Evolutionary conservation across 2,888 invertebrate species (phyloP).

Genomic region (Leptura quadrifasciata): DNA sequence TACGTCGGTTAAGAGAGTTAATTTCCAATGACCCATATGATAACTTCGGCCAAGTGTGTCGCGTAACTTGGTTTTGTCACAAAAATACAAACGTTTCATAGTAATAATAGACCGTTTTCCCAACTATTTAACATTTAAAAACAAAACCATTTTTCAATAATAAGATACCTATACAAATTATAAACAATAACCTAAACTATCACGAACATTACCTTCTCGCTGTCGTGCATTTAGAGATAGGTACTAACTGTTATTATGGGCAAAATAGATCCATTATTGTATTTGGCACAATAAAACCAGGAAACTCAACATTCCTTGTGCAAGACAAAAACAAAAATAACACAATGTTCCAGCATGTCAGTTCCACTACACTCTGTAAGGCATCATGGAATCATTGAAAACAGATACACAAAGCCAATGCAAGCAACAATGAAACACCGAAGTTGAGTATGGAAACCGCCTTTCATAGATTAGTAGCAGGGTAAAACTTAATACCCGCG

Average conservation of each 20-base stretch:
- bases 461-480: slow-evolving; percentile 55
- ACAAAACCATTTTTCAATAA: too few species aligned
- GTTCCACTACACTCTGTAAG: not conserved
- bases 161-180: too few species aligned
- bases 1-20: too few species aligned
- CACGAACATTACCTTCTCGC: too few species aligned
- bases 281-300: not conserved
- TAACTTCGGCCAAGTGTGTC: too few species aligned
- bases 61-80: too few species aligned
- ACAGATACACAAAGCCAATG: slow-evolving; percentile 19
- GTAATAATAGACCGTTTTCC: too few species aligned
- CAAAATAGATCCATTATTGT: not conserved
- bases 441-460: slow-evolving; percentile 28
- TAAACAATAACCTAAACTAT: too few species aligned
- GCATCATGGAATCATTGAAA: slow-evolving; percentile 13
- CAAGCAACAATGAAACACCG: slow-evolving; percentile 19
- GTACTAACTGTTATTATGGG: not conserved
- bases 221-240: too few species aligned
- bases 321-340: not conserved
- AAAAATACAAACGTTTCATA: too few species aligned
- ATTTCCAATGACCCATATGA: too few species aligned
- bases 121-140: too few species aligned
- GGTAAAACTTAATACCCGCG: slow-evolving; percentile 54
- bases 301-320: not conserved
- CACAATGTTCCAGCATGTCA: not conserved